phyloP scores from a whole-genome alignment of 2,888 invertebrate genomes.

The Hedya salicella region DNA sequence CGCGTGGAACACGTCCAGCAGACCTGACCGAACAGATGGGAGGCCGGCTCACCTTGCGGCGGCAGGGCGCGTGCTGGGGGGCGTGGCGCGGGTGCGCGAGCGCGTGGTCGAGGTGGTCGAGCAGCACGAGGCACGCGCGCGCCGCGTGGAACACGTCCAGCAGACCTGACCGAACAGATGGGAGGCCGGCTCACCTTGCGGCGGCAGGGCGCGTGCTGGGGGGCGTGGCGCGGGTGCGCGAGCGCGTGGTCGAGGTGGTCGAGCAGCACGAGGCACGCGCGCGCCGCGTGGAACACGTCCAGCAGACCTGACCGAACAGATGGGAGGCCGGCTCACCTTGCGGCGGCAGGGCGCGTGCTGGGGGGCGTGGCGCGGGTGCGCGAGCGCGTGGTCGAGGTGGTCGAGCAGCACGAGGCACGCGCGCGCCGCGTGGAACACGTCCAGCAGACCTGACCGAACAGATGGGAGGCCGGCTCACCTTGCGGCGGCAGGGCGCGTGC shows the following conservation, averaged over 20 bases:
- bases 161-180: too few relatives aligned
- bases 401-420: constrained; percentile 92
- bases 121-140: background rate
- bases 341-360: constrained; percentile 87
- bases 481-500: constrained; percentile 86
- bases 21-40: too few relatives aligned
- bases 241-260: background rate
- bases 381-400: constrained; percentile 86
- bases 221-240: background rate
- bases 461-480: too few relatives aligned
- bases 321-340: constrained; percentile 6
- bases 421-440: constrained; percentile 83
- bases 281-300: constrained; percentile 46
- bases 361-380: background rate
- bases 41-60: too few relatives aligned
- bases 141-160: too few relatives aligned
- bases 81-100: too few relatives aligned
- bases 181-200: background rate
- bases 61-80: too few relatives aligned
- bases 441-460: constrained; percentile 90
- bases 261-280: constrained; percentile 4
- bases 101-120: too few relatives aligned
- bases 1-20: too few relatives aligned
- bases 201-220: background rate
- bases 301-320: too few relatives aligned